Conservation (phyloP, 2,888 invertebrate genomes). For the Cerceris ruficornis region DNA sequence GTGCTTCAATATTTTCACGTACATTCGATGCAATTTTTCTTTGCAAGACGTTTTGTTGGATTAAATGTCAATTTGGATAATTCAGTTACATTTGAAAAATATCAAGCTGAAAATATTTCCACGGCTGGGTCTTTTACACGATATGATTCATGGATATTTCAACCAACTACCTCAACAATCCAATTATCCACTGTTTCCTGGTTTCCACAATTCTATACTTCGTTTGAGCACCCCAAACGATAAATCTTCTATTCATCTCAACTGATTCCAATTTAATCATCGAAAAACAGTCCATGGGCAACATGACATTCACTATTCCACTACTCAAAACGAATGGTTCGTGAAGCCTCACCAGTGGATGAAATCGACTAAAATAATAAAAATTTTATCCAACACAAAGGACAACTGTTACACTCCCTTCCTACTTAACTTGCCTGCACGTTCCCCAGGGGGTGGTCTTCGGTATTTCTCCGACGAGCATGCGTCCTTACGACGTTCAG, state of each 20-base stretch:
- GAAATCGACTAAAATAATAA: not conserved
- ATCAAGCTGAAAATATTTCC: constrained; percentile 55
- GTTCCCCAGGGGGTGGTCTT: not conserved
- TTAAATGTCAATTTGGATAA: not conserved
- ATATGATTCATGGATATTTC: constrained; percentile 66
- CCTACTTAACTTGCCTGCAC: constrained; percentile 2
- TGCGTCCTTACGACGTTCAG: constrained; percentile 10
- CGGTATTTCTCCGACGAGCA: constrained; percentile 9
- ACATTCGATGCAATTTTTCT: too few species aligned
- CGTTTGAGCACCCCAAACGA: constrained; percentile 34
- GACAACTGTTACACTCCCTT: not conserved
- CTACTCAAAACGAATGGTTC: constrained; percentile 33
- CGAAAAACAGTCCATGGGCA: constrained; percentile 66
- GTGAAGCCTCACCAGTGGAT: not conserved
- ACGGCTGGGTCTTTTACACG: constrained; percentile 65
- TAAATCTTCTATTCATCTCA: constrained; percentile 47
- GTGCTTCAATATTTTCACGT: too few species aligned
- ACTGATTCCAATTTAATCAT: constrained; percentile 59
- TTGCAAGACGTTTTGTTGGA: too few species aligned
- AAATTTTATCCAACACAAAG: not conserved
- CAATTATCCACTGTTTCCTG: constrained; percentile 42
- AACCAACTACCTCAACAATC: constrained; percentile 23
- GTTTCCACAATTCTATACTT: constrained; percentile 40
- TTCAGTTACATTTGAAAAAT: not conserved
- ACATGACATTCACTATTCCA: constrained; percentile 41